phyloP scores from a whole-genome alignment of 2,888 invertebrate species.

The Acronicta leporina region DNA sequence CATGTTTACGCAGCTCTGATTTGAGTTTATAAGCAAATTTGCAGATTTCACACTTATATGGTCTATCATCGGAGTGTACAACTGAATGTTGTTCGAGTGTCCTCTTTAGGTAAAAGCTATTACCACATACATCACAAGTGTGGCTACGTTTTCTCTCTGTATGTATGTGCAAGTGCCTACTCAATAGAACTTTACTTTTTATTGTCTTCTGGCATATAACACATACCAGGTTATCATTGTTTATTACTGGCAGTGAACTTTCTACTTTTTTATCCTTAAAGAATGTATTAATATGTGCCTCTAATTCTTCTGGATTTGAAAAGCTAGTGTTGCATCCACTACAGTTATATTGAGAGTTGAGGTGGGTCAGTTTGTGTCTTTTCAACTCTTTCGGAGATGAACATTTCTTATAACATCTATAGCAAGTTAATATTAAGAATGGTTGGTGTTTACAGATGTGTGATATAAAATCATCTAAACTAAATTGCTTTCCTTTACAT shows the following conservation, averaged over 20 bases:
- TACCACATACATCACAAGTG: slow-evolving; percentile 80
- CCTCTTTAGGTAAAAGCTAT: slow-evolving; percentile 81
- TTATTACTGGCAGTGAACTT: background rate
- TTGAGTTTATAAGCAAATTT: slow-evolving; percentile 35
- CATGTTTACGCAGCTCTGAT: slow-evolving; percentile 67
- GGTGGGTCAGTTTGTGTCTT: slow-evolving; percentile 20
- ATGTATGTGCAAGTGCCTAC: slow-evolving; percentile 74
- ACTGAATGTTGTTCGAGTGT: slow-evolving; percentile 44
- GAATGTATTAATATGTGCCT: slow-evolving; percentile 13
- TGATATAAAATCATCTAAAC: slow-evolving; percentile 18
- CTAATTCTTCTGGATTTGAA: slow-evolving; percentile 7
- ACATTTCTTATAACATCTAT: slow-evolving; percentile 12
- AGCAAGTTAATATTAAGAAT: slow-evolving; percentile 7
- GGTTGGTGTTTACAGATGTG: slow-evolving; percentile 21
- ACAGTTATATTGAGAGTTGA: slow-evolving; percentile 4
- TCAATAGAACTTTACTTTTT: slow-evolving; percentile 57
- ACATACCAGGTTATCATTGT: slow-evolving; percentile 66
- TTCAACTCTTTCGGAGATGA: slow-evolving; percentile 7
- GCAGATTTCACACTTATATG: slow-evolving; percentile 78
- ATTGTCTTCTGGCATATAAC: slow-evolving; percentile 82
- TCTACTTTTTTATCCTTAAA: slow-evolving; percentile 8
- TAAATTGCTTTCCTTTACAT: slow-evolving; percentile 8
- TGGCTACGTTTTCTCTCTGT: slow-evolving; percentile 79
- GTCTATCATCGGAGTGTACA: slow-evolving; percentile 37
- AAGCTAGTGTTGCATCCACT: slow-evolving; percentile 21